Evolutionary conservation across 2,797 vertebrate genomes (phyloP), one percentile per base, ranked within the genome.

Genomic region (Gallinago stenura): DNA sequence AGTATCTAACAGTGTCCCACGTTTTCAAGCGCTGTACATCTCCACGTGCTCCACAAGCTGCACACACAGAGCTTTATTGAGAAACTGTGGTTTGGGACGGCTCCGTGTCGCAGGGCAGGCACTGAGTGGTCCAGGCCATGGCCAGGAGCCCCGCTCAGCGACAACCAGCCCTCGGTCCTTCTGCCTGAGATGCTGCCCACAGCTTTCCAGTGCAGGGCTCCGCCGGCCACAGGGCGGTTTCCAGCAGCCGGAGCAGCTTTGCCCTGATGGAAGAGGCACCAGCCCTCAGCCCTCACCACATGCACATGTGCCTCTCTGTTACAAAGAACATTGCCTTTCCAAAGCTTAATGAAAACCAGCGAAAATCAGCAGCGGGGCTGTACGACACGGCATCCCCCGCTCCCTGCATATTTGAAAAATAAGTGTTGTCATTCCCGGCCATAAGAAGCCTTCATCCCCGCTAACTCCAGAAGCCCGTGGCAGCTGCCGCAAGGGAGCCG

Each of bases 281-380:
- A 88, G 69, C 80, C 85, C 37, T 37, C 56, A 69, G 79, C 57
- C 75, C 75, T 66, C 78, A 7, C 12, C 41, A 28, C 16, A 25
- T 1, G 54, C 54, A 17, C 1, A 11, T 0, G 19, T 7, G 12
- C 18, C 4, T 21, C 35, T 53, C 48, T 81, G 39, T 62, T 33
- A 81, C 65, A 62, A 56, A 82, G 69, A 94, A 62, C 28, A 3
- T 0, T 1, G n/a, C 60, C 15, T 22, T 89, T 66, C 88, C 86
- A 97, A 56, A 84, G 64, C 68, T 39, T 89, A 87, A 93, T 53
- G 53, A 89, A 79, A 93, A 94, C 4, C 83, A 92, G 64, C 7
- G 37, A 66, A 76, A 80, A 82, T 50, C 80, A 53, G 87, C 54
- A 46, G 60, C 5, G 4, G 60, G 25, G 56, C 48, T 71, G 56